Evolutionary conservation across 1,140 invertebrate genomes (phyloP).

Genomic region (Bombus fervidus): DNA sequence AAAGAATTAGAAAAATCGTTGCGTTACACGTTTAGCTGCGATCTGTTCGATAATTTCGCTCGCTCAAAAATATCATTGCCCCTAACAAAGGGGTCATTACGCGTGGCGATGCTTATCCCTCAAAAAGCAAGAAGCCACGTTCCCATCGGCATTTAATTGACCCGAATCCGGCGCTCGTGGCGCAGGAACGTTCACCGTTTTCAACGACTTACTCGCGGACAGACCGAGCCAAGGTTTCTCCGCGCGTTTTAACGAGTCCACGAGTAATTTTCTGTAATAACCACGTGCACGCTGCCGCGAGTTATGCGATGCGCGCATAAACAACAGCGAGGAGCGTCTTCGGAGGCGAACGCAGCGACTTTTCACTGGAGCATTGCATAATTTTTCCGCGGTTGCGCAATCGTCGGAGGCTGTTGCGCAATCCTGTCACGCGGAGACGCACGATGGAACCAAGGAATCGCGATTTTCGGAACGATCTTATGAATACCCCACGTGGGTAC

Average conservation of each 20-base stretch:
- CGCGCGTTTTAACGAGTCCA: conserved; percentile 16
- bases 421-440: conserved; percentile 16
- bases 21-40: too few species aligned
- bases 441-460: not conserved
- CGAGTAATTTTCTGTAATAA: conserved; percentile 29
- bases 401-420: not conserved
- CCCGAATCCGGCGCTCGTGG: not conserved
- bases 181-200: conserved; percentile 13
- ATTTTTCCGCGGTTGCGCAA: conserved; percentile 45
- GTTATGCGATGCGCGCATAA: not conserved
- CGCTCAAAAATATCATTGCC: too few species aligned
- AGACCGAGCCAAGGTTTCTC: conserved; percentile 3
- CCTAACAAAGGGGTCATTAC: not conserved
- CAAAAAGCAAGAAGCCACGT: not conserved
- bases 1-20: too few species aligned
- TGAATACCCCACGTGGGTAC: not conserved
- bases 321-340: conserved; percentile 30
- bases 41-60: too few species aligned
- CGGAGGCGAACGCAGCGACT: conserved; percentile 42
- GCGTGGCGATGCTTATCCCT: not conserved
- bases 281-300: not conserved
- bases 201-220: not conserved
- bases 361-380: conserved; percentile 61
- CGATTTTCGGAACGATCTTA: not conserved
- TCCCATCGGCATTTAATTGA: conserved; percentile 16